Evolutionary conservation across 2,113 vertebrate species (phyloP).

Genomic region (Merops nubicus): DNA sequence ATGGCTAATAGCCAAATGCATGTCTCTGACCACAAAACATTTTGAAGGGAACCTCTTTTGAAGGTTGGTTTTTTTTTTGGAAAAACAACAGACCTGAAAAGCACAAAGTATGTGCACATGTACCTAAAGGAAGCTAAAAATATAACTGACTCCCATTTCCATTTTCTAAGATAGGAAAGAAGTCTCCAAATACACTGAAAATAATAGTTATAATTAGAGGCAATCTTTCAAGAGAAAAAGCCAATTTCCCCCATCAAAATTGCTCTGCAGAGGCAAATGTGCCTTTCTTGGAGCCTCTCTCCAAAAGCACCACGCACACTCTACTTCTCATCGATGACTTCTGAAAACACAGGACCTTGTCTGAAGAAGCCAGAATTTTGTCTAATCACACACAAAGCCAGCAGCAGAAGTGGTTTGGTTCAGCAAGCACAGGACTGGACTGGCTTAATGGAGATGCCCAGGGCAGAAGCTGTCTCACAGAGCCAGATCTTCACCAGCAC

Average conservation of each 20-base stretch:
- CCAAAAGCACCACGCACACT: fast-evolving
- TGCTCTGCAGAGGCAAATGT: fast-evolving
- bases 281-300: not conserved
- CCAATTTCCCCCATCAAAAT: not conserved
- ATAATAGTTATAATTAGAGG: not conserved
- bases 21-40: not conserved
- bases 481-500: not conserved
- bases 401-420: fast-evolving
- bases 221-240: not conserved
- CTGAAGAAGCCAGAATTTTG: not conserved
- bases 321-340: fast-evolving
- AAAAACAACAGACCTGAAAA: not conserved
- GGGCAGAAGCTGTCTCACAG: not conserved
- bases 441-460: not conserved
- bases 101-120: not conserved
- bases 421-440: not conserved
- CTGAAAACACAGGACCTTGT: not conserved
- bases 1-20: not conserved
- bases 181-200: not conserved
- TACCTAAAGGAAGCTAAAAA: not conserved
- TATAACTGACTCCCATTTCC: not conserved
- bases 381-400: not conserved
- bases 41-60: not conserved
- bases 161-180: not conserved
- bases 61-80: not conserved